Evolutionary conservation across 2,797 vertebrate genomes (phyloP).

Genomic region (Peromyscus aztecus): DNA sequence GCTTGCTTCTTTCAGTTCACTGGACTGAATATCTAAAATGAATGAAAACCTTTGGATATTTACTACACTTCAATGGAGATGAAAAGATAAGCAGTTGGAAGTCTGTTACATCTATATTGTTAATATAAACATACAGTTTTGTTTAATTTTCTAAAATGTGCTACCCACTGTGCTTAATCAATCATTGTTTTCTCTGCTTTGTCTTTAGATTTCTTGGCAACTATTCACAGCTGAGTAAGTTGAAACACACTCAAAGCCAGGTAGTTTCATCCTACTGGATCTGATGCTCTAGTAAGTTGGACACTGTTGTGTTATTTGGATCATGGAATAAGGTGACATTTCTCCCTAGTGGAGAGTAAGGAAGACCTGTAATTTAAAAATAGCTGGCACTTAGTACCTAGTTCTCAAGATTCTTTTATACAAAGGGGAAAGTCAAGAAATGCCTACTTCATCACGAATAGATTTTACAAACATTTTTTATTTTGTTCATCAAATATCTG

Average conservation of each 20-base stretch:
- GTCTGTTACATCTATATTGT: neutral
- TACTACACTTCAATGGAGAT: neutral
- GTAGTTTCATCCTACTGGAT: neutral
- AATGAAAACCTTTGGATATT: neutral
- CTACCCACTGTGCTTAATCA: neutral
- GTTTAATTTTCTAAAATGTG: neutral
- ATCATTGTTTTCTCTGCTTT: neutral
- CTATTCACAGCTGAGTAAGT: neutral
- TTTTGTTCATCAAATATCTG: neutral
- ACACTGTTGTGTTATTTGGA: constrained; percentile 49
- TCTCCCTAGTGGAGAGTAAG: neutral
- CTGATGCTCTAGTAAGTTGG: constrained; percentile 8
- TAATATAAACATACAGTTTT: neutral
- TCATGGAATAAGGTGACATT: constrained; percentile 57
- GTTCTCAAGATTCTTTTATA: neutral
- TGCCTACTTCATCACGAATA: neutral
- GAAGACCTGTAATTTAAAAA: constrained; percentile 12
- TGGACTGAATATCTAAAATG: neutral
- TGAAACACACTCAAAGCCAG: neutral
- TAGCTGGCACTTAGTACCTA: neutral
- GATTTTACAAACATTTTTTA: neutral
- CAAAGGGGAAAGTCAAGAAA: neutral
- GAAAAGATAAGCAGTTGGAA: neutral
- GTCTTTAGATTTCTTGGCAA: constrained; percentile 1
- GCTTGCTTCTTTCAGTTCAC: neutral